Percentiles rank a stretch among this genome's conserved stretches.
These are phyloP conservation scores for Dicyrtomina minuta DNA, from an alignment of 2,888 invertebrate species.

Conservation along the genomic window DNA sequence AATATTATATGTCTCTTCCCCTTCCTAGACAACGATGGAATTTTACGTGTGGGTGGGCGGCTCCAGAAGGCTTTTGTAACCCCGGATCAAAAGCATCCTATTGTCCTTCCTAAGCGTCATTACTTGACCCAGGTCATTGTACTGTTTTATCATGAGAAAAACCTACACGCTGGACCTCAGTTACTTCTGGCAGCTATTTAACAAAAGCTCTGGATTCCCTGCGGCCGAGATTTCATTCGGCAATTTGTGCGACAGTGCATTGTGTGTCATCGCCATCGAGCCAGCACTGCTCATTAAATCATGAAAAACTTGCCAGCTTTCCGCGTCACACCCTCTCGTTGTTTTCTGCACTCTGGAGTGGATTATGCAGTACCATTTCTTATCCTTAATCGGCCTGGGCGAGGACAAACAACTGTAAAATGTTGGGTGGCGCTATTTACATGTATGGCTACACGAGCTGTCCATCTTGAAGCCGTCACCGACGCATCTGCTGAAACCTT, in stretches of 20 bases:
- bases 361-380: slow-evolving; percentile 55
- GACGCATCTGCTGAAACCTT: slow-evolving; percentile 41
- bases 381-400: slow-evolving; percentile 47
- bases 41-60: slow-evolving; percentile 19
- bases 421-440: slow-evolving; percentile 54
- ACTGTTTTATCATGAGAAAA: slow-evolving; percentile 38
- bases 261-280: slow-evolving; percentile 52
- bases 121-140: slow-evolving; percentile 33
- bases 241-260: slow-evolving; percentile 52
- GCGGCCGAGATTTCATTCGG: slow-evolving; percentile 46
- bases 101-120: slow-evolving; percentile 26
- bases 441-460: slow-evolving; percentile 54
- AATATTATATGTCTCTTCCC: not conserved
- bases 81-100: slow-evolving; percentile 22
- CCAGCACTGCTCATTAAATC: slow-evolving; percentile 49
- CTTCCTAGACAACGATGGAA: slow-evolving; percentile 10
- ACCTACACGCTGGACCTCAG: slow-evolving; percentile 50
- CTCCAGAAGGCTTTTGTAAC: not conserved
- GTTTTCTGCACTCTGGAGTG: slow-evolving; percentile 55
- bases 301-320: slow-evolving; percentile 55
- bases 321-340: slow-evolving; percentile 51
- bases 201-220: slow-evolving; percentile 54
- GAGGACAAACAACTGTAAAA: slow-evolving; percentile 42
- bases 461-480: slow-evolving; percentile 53
- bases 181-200: slow-evolving; percentile 43